Evolutionary conservation across 2,113 vertebrate species (phyloP).

Genomic region (Apus apus): DNA sequence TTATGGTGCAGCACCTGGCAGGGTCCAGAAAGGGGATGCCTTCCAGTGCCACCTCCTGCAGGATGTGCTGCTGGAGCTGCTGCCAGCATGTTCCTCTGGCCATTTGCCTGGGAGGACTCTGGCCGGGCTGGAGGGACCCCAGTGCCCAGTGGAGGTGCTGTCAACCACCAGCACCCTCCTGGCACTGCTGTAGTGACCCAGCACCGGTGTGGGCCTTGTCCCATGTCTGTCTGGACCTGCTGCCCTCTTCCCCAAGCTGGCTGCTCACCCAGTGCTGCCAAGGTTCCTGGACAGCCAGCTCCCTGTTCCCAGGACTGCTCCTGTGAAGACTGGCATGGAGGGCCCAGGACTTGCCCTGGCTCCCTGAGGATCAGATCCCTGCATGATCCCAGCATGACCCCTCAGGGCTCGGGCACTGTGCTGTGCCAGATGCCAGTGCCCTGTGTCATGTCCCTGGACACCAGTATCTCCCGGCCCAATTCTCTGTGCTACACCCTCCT

Average conservation of each 20-base stretch:
- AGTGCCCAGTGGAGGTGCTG: background rate
- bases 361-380: background rate
- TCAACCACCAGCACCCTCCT: background rate
- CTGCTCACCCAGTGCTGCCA: rapidly evolving
- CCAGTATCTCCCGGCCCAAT: background rate
- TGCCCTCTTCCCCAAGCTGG: background rate
- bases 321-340: rapidly evolving
- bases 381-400: slow-evolving; percentile 37
- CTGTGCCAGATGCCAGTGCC: background rate
- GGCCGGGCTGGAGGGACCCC: background rate
- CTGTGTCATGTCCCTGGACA: background rate
- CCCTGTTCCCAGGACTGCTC: background rate
- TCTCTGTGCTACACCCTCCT: background rate
- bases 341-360: rapidly evolving
- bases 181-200: background rate
- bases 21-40: background rate
- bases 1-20: background rate
- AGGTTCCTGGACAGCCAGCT: background rate
- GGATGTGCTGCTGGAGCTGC: background rate
- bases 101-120: background rate
- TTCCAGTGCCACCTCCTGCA: background rate
- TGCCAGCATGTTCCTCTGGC: background rate
- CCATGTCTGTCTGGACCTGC: background rate
- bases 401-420: background rate
- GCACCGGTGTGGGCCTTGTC: background rate